phyloP scores from a whole-genome alignment of 1,140 invertebrate genomes.

The Myzus persicae region DNA sequence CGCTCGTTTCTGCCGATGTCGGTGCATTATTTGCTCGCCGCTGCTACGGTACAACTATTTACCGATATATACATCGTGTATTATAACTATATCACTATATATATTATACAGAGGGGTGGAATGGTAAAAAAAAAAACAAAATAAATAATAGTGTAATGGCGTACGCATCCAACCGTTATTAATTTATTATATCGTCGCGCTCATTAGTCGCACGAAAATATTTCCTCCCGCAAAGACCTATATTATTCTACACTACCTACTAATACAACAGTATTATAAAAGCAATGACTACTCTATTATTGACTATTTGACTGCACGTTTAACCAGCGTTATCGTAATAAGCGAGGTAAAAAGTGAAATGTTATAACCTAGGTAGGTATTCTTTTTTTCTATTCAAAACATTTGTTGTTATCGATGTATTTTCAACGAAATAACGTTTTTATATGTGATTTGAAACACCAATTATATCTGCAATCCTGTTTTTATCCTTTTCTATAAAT shows the following conservation, averaged over 20 bases:
- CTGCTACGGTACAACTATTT: not conserved
- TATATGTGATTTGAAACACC: too few species aligned
- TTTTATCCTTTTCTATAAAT: too few species aligned
- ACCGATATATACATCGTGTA: too few species aligned
- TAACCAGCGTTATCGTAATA: too few species aligned
- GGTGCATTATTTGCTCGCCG: not conserved
- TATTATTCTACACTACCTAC: not conserved
- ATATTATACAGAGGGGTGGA: not conserved
- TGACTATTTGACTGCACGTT: not conserved
- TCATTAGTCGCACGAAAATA: slow-evolving; percentile 28
- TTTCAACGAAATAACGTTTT: too few species aligned
- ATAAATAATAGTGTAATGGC: not conserved
- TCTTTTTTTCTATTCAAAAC: too few species aligned
- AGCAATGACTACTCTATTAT: not conserved
- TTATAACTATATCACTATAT: not conserved
- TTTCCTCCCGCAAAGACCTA: not conserved
- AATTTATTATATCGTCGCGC: not conserved
- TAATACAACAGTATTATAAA: not conserved
- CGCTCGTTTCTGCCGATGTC: too few species aligned
- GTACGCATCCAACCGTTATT: slow-evolving; percentile 22
- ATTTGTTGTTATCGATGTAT: too few species aligned
- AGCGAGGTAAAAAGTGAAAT: too few species aligned
- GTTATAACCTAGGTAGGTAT: too few species aligned
- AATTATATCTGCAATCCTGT: too few species aligned
- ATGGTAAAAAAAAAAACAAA: not conserved